Conservation (phyloP, 2,888 invertebrate species). For the Merodon equestris region DNA sequence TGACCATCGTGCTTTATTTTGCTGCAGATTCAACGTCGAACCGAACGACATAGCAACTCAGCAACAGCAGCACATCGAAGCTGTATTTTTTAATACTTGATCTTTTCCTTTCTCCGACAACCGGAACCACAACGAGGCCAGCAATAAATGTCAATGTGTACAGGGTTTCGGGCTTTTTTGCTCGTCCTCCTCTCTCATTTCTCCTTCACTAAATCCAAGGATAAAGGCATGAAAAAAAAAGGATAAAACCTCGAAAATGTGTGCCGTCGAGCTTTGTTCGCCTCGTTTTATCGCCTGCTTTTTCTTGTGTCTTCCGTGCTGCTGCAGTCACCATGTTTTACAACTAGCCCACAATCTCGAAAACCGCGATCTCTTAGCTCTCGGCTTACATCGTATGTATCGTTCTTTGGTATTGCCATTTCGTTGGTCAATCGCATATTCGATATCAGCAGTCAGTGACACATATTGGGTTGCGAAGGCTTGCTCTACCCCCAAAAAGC, state of each 20-base stretch:
- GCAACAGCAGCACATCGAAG: neutral
- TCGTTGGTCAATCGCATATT: slow-evolving; percentile 46
- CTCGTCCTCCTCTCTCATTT: neutral
- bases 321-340: slow-evolving; percentile 32
- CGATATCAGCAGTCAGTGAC: slow-evolving; percentile 30
- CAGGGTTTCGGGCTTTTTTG: slow-evolving; percentile 26
- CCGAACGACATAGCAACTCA: slow-evolving; percentile 1
- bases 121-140: slow-evolving; percentile 44
- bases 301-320: slow-evolving; percentile 13
- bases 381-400: slow-evolving; percentile 3
- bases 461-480: slow-evolving; percentile 34
- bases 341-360: slow-evolving; percentile 9
- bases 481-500: slow-evolving; percentile 25
- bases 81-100: slow-evolving; percentile 20
- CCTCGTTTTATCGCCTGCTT: slow-evolving; percentile 22
- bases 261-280: slow-evolving; percentile 12
- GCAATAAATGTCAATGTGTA: slow-evolving; percentile 55
- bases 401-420: slow-evolving; percentile 39
- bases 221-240: neutral
- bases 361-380: slow-evolving; percentile 37
- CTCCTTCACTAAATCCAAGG: slow-evolving; percentile 13
- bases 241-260: neutral
- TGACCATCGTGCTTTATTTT: slow-evolving; percentile 32
- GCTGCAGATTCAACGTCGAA: slow-evolving; percentile 19
- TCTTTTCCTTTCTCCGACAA: slow-evolving; percentile 4